Conservation (phyloP, 2,797 vertebrate species). For the Thamnophis elegans region DNA sequence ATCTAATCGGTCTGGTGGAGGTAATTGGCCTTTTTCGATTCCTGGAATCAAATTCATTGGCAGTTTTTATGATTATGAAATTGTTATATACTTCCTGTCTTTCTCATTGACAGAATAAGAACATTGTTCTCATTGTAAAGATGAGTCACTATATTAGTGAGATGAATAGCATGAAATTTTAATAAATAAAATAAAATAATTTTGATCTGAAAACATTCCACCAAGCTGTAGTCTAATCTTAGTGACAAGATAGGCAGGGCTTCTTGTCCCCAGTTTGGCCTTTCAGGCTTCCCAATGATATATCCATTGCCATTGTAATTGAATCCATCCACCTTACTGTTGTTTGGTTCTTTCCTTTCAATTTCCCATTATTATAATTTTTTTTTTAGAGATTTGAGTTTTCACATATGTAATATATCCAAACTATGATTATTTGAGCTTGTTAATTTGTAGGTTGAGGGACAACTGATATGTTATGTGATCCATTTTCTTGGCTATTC, state of each 20-base stretch:
- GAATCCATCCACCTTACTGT: background rate
- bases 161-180: background rate
- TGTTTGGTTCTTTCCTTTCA: background rate
- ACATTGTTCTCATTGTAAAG: background rate
- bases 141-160: background rate
- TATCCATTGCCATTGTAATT: background rate
- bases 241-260: background rate
- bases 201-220: background rate
- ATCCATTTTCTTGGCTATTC: background rate
- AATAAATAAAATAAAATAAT: background rate
- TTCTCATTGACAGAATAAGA: background rate
- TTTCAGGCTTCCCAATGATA: background rate
- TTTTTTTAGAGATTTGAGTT: background rate
- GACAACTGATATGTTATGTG: background rate
- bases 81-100: background rate
- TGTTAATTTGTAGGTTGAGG: background rate
- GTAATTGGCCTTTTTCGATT: too few relatives aligned
- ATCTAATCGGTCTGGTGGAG: too few relatives aligned
- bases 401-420: background rate
- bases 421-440: background rate
- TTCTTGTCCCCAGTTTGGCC: background rate
- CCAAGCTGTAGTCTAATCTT: background rate
- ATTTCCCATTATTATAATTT: background rate
- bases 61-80: background rate
- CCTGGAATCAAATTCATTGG: background rate